Percentiles rank a stretch among this genome's conserved stretches.
These are phyloP conservation scores for Eupithecia vulgata DNA, from an alignment of 2,888 invertebrate species.

Conservation along the genomic window DNA sequence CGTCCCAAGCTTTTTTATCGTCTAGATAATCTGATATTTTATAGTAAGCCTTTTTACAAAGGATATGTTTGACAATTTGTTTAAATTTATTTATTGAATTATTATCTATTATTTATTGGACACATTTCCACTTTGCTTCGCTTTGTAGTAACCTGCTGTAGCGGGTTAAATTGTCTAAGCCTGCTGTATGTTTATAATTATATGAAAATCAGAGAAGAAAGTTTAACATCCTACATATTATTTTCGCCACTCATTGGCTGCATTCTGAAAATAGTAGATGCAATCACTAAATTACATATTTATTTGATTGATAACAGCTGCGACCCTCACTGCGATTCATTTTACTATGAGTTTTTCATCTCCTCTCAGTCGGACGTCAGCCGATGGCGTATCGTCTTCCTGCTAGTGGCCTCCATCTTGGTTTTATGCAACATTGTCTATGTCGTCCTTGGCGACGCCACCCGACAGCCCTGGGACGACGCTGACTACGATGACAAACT, in stretches of 20 bases:
- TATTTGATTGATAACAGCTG: too few species aligned
- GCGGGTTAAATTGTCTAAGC: too few species aligned
- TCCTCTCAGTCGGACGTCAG: constrained; percentile 81
- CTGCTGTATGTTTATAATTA: too few species aligned
- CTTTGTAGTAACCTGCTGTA: not conserved
- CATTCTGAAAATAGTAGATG: not conserved
- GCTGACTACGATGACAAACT: constrained; percentile 64
- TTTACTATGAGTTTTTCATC: not conserved
- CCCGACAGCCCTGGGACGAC: constrained; percentile 89
- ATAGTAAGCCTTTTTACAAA: too few species aligned
- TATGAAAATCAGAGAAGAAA: not conserved
- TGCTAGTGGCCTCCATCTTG: constrained; percentile 86
- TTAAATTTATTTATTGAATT: too few species aligned
- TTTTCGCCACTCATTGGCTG: not conserved
- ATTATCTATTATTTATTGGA: too few species aligned
- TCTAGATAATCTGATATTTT: too few species aligned
- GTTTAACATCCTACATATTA: not conserved
- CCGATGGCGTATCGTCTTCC: constrained; percentile 90
- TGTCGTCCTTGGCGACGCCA: constrained; percentile 86
- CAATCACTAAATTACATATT: not conserved
- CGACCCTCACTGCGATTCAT: not conserved
- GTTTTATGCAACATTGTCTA: constrained; percentile 86
- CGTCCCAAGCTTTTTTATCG: too few species aligned
- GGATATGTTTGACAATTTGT: too few species aligned
- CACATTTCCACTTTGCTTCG: not conserved